Evolutionary conservation across 2,113 vertebrate genomes (phyloP).

Genomic region (Oncorhynchus masou): DNA sequence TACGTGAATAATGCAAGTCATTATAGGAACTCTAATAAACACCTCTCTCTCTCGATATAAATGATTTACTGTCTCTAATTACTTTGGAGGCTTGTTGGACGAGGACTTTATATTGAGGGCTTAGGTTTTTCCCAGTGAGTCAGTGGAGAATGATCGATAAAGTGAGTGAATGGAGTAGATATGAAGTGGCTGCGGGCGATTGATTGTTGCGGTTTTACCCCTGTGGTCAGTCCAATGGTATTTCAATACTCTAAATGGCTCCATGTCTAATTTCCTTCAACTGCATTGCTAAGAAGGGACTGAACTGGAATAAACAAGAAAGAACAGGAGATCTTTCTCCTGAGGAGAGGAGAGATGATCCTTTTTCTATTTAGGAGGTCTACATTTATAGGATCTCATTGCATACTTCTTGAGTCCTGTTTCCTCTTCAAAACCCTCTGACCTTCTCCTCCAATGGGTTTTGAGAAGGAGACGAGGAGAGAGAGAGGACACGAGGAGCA

Average conservation of each 20-base stretch:
- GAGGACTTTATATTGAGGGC: neutral
- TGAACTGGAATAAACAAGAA: too few species aligned
- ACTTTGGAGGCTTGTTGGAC: constrained; percentile 13
- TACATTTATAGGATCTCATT: too few species aligned
- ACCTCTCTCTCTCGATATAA: constrained; percentile 1
- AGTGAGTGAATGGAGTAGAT: neutral
- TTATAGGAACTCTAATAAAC: constrained; percentile 11
- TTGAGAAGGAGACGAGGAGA: too few species aligned
- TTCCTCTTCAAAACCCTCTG: too few species aligned
- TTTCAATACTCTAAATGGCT: too few species aligned
- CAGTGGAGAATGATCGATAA: constrained; percentile 1
- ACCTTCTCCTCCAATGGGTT: too few species aligned
- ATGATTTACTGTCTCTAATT: constrained; percentile 26
- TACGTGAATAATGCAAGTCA: constrained; percentile 10
- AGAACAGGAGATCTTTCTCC: too few species aligned
- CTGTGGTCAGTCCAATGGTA: neutral
- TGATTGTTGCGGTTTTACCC: neutral
- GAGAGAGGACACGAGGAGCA: too few species aligned
- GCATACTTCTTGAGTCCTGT: too few species aligned
- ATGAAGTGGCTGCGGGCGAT: neutral
- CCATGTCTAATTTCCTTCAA: neutral
- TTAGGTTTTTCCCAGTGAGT: neutral
- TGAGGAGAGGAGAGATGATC: too few species aligned
- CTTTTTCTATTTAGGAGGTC: too few species aligned
- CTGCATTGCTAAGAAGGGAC: neutral